Evolutionary conservation across 2,888 invertebrate species (phyloP), one percentile per base, ranked within the genome.

Genomic region (Agonopterix arenella): DNA sequence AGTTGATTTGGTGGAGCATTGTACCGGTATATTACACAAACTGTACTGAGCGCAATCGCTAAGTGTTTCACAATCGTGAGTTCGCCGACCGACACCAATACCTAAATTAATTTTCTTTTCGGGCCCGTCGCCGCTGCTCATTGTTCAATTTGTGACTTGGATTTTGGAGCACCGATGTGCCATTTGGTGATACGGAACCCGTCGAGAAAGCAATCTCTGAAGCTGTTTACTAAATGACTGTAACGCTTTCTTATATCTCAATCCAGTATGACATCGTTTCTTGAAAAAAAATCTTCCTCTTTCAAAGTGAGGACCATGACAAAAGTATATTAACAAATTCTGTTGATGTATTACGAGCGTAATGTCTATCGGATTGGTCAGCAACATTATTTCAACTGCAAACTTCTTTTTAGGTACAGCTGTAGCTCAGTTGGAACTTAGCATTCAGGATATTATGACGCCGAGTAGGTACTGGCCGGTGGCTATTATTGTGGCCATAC

Each of bases 61-160:
- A 76, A 74, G 64, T 71, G 78, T 88, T 86, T 86, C 88, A 84
- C 85, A 88, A 89, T 80, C 71, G 72, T 67, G 80, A 77, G 88
- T 79, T 85, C 86, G 72, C 68, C 73, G 85, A 79, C 86, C 88
- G 86, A 77, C 88, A 88, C 86, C 82, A 79, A 88, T 89, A 84
- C 88, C 84, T 89, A 88, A 82, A 88, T 88, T 86, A 86, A 85
- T 88, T 86, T 85, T 85, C 84, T 85, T 84, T 86, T 86, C 70
- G 79, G 73, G 75, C 71, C 74, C 76, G 73, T 73, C 74, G 76
- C 66, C 68, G 70, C 63, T 67, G 70, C 69, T 80, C 80, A 85
- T 86, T 86, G 85, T 85, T 84, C 80, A 76, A 76, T 80, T 80
- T 78, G 73, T 72, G 70, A 66, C 76, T 76, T 69, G 70, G 75